These are phyloP conservation scores for Lutjanus erythropterus DNA, from an alignment of 2,113 vertebrate species.

Conservation along the genomic window DNA sequence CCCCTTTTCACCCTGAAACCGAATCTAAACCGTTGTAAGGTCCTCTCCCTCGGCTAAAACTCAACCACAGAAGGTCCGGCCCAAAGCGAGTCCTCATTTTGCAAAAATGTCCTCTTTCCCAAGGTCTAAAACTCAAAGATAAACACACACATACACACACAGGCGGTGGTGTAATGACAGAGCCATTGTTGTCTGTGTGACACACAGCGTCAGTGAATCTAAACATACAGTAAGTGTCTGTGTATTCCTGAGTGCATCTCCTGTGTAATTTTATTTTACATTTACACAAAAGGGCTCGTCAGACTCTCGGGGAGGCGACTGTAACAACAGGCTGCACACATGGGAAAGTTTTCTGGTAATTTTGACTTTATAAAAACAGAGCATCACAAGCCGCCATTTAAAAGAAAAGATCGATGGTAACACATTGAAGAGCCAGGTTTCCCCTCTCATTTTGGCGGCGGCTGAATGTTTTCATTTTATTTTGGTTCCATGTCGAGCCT, in stretches of 20 bases:
- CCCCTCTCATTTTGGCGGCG: slow-evolving; percentile 55
- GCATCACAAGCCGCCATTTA: slow-evolving; percentile 44
- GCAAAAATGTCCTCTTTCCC: no score
- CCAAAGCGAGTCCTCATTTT: no score
- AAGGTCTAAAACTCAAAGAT: background rate
- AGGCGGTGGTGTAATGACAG: slow-evolving; percentile 6
- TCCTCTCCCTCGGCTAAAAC: no score
- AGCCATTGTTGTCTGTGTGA: slow-evolving; percentile 33
- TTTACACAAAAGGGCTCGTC: slow-evolving; percentile 48
- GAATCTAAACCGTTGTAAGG: no score
- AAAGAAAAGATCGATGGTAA: slow-evolving; percentile 38
- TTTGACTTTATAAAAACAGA: slow-evolving; percentile 56
- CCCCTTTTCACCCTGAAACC: no score
- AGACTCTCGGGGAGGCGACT: slow-evolving; percentile 26
- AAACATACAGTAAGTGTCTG: slow-evolving; percentile 14
- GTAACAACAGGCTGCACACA: slow-evolving; percentile 68
- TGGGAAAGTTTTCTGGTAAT: slow-evolving; percentile 73
- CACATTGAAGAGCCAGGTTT: slow-evolving; percentile 27
- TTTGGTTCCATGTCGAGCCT: slow-evolving; percentile 31
- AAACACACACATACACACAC: background rate
- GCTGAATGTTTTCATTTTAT: slow-evolving; percentile 52
- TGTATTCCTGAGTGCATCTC: slow-evolving; percentile 32
- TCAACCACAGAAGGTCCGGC: no score
- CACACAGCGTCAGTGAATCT: slow-evolving; percentile 17
- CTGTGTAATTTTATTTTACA: slow-evolving; percentile 57